A percentile compares a stretch with the other conserved stretches of the same genome.
Evolutionary conservation across 2,113 vertebrate species (phyloP).

Genomic region (Tauraco erythrolophus): DNA sequence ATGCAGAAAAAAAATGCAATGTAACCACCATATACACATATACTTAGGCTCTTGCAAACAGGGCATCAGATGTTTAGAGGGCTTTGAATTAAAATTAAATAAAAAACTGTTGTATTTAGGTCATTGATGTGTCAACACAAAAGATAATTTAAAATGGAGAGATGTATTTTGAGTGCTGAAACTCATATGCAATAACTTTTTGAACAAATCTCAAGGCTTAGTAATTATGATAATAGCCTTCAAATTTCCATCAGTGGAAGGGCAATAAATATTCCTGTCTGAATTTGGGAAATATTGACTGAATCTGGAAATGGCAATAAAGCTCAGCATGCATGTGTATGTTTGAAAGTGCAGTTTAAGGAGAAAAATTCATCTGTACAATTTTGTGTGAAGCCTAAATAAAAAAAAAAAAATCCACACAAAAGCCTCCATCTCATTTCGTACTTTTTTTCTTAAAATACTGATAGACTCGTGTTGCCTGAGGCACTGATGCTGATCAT

Average conservation of each 20-base stretch:
- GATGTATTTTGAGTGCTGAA: constrained; percentile 21
- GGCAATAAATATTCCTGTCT: constrained; percentile 53
- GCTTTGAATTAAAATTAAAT: constrained; percentile 71
- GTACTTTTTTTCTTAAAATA: constrained; percentile 61
- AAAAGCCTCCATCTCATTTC: background rate
- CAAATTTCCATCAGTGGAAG: constrained; percentile 53
- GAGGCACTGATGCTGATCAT: constrained; percentile 62
- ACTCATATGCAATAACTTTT: constrained; percentile 50
- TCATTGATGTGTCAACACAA: constrained; percentile 54
- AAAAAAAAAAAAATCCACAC: background rate
- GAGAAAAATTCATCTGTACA: constrained; percentile 3
- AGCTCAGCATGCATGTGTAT: background rate
- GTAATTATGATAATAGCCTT: constrained; percentile 65
- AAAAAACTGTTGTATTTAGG: constrained; percentile 35
- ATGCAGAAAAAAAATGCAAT: constrained; percentile 66
- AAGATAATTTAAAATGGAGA: constrained; percentile 47
- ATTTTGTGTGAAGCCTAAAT: background rate
- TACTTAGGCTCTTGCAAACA: constrained; percentile 30
- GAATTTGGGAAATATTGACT: constrained; percentile 67
- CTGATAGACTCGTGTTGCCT: constrained; percentile 7
- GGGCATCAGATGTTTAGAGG: constrained; percentile 56
- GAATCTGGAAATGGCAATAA: constrained; percentile 53
- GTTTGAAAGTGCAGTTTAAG: constrained; percentile 28
- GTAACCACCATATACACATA: constrained; percentile 7
- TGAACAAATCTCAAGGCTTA: constrained; percentile 50